Base-by-base conservation (phyloP, 2,113 vertebrate genomes). In the Physeter macrocephalus region DNA sequence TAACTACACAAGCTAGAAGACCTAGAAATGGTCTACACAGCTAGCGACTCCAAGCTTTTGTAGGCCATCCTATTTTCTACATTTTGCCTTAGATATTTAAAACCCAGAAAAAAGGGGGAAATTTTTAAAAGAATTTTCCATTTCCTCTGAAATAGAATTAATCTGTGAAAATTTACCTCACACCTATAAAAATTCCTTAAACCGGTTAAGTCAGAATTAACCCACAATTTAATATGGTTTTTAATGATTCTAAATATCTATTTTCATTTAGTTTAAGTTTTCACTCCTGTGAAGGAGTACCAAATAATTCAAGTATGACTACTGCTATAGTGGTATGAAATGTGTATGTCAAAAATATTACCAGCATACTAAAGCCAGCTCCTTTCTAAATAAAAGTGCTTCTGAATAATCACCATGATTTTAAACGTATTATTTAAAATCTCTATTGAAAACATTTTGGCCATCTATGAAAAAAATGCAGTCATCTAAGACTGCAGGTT, bases 131-230 rank as follows among this genome's bases (percentile, higher is more conserved):
- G 15, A 62, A 78, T 85, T 95, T 95, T 95, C 13, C n/a, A 81
- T 69, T 97, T 95, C 18, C 49, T 87, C 52, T 94, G 25, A 83
- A 96, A 90, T 61, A 88, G 74, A 74, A 41, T 85, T 75, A 15
- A 41, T 88, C 23, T 93, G 49, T 96, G 71, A 97, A 95, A 93
- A 96, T 80, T 43, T 83, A 92, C 67, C 36, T 92, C 90, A 43
- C 1, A 80, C n/a, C 71, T 94, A 64, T 66, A 94, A 96, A 92
- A 96, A 82, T 77, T 88, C 82, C 85, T 93, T 92, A 75, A 59
- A 36, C 43, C 34, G 87, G 80, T 54, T 72, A 83, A 85, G 46
- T 62, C 27, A 83, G 77, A 90, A 90, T 59, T 74, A 95, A 78
- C 49, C 18, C 57, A 90, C 18, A 83, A 89, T 88, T 92, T 94